Evolutionary conservation across 2,888 invertebrate species (phyloP), one percentile per base, ranked within the genome.

Genomic region (Clepsis dumicolana): DNA sequence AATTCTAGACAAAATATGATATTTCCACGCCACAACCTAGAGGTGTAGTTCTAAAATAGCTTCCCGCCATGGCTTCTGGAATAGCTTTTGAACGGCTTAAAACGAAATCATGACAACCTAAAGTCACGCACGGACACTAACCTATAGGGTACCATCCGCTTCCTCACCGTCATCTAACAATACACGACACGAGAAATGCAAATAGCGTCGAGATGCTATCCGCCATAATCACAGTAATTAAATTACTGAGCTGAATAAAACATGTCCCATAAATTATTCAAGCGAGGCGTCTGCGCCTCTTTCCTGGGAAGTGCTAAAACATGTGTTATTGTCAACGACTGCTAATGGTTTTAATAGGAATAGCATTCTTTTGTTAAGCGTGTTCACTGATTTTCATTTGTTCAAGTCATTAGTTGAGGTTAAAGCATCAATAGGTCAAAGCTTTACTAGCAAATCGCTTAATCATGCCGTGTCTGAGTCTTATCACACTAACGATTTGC

Each of bases 181-280:
- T 52, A 44, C 65, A 25, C 48, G 50, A 65, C 32, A 57, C 65
- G 60, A 65, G 60, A 60, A 65, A 65, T 60, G 53, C 53, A 53
- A 60, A 65, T 29, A 7, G 35, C 56, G 21, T 24, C 52, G 41
- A 63, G 52, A 59, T 27, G 38, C 53, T 50, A 65, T 53, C 65
- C 65, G 53, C 53, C 41, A 53, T 65, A 65, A 65, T 44, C 41
- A 41, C 38, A 8, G 65, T 48, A 65, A 65, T 65, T 65, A 65
- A 54, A 60, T 29, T 41, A 59, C 56, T 8, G 35, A 27, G 38
- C 12, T 32, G 53, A 35, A 63, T 63, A 68, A 68, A 64, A 68
- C 68, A 68, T 68, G 57, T 32, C 27, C 48, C 4, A 66, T 66
- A 48, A 52, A 65, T 65, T 60, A 65, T 65, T 65, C 65, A 65